Evolutionary conservation across 2,113 vertebrate genomes (phyloP).

Genomic region (Dromiciops gliroides): DNA sequence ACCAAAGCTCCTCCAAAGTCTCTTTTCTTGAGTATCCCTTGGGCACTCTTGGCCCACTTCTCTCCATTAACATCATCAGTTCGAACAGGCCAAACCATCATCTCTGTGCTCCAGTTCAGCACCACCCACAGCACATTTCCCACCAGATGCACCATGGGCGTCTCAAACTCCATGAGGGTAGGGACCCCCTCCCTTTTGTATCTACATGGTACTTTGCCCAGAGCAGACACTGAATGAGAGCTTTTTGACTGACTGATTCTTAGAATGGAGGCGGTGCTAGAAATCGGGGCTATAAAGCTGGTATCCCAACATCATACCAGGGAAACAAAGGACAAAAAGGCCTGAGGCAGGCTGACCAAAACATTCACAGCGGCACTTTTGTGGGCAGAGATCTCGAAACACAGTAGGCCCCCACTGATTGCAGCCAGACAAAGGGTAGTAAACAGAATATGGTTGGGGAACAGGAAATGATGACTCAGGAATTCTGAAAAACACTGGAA

Average conservation of each 20-base stretch:
- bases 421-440: fast-evolving
- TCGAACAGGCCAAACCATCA: background rate
- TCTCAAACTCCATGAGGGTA: background rate
- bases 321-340: background rate
- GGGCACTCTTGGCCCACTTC: no score
- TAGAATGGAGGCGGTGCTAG: no score
- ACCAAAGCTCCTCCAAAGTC: no score
- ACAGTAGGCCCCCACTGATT: background rate
- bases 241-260: no score
- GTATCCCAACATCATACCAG: background rate
- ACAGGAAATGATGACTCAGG: background rate
- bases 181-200: background rate
- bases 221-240: background rate
- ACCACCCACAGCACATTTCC: background rate
- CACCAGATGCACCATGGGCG: background rate
- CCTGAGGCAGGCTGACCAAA: no score
- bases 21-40: no score
- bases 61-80: background rate
- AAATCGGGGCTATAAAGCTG: no score
- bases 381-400: background rate
- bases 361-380: no score
- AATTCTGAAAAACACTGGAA: background rate
- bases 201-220: background rate
- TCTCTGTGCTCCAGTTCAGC: background rate
- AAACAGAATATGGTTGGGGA: background rate